A percentile compares a stretch with the other conserved stretches of the same genome.
Conservation (phyloP, 1,140 invertebrate species). For the Calephelis virginiensis region DNA sequence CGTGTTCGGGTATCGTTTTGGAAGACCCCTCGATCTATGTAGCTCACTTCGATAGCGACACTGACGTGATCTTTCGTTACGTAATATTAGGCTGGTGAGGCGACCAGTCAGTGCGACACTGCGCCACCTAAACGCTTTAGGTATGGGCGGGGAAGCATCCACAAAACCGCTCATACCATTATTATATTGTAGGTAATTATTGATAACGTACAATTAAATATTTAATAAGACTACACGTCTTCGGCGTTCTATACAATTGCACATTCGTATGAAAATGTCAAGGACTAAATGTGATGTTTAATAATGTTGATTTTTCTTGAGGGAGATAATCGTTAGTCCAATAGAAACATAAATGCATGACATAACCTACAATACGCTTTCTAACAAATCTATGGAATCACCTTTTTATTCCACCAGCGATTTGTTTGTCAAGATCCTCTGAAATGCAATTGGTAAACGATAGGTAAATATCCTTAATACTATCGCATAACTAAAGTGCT, state of each 20-base stretch:
- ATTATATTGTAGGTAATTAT: constrained; percentile 76
- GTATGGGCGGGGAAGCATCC: constrained; percentile 76
- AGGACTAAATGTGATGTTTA: not conserved
- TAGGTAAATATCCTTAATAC: too few relatives aligned
- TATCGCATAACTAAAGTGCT: too few relatives aligned
- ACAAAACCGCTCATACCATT: constrained; percentile 76
- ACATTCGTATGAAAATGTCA: too few relatives aligned
- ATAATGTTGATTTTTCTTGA: constrained; percentile 15
- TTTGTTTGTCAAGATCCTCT: too few relatives aligned
- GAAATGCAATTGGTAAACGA: too few relatives aligned
- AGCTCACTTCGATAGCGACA: not conserved
- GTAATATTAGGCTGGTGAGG: constrained; percentile 27
- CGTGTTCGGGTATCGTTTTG: constrained; percentile 1
- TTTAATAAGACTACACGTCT: constrained; percentile 45
- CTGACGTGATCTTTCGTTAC: constrained; percentile 14
- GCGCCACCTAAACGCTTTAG: constrained; percentile 76
- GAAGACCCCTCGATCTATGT: not conserved
- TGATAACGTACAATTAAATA: constrained; percentile 62
- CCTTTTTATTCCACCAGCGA: too few relatives aligned
- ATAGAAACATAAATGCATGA: constrained; percentile 9
- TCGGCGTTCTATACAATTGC: constrained; percentile 30
- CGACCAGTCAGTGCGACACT: constrained; percentile 56
- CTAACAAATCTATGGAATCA: too few relatives aligned
- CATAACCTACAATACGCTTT: too few relatives aligned
- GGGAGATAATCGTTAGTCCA: constrained; percentile 6